Percentiles rank a stretch among this genome's conserved stretches.
Conservation (phyloP, 2,113 vertebrate species). For the Hassar affinis region DNA sequence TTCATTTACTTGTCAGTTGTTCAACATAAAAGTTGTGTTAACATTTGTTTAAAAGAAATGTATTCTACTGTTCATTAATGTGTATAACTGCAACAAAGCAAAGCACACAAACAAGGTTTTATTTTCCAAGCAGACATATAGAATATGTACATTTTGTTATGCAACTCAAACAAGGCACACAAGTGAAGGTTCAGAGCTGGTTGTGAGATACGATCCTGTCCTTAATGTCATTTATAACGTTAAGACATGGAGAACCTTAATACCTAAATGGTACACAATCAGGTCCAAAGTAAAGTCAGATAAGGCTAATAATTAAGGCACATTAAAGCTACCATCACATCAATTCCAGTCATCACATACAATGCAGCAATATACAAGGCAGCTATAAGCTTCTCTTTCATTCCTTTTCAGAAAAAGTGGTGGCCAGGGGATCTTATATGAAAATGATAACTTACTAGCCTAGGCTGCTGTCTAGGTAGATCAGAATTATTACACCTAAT, state of each 20-base stretch:
- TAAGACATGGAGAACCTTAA: background rate
- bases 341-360: background rate
- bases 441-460: background rate
- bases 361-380: background rate
- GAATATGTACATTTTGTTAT: background rate
- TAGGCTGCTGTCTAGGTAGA: background rate
- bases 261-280: background rate
- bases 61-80: background rate
- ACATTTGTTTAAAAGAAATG: conserved; percentile 53
- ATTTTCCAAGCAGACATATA: background rate
- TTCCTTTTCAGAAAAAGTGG: background rate
- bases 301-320: background rate
- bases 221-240: background rate
- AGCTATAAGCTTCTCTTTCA: background rate
- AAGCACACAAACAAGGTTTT: background rate
- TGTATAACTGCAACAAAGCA: background rate
- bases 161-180: conserved; percentile 14
- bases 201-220: background rate
- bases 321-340: background rate
- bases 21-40: conserved; percentile 51
- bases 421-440: background rate
- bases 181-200: background rate
- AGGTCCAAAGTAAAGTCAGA: background rate
- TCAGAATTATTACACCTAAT: background rate
- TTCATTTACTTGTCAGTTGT: conserved; percentile 70